A percentile compares a stretch with the other conserved stretches of the same genome.
These are phyloP conservation scores for Venturia canescens DNA, from an alignment of 1,140 invertebrate species.

Conservation along the genomic window DNA sequence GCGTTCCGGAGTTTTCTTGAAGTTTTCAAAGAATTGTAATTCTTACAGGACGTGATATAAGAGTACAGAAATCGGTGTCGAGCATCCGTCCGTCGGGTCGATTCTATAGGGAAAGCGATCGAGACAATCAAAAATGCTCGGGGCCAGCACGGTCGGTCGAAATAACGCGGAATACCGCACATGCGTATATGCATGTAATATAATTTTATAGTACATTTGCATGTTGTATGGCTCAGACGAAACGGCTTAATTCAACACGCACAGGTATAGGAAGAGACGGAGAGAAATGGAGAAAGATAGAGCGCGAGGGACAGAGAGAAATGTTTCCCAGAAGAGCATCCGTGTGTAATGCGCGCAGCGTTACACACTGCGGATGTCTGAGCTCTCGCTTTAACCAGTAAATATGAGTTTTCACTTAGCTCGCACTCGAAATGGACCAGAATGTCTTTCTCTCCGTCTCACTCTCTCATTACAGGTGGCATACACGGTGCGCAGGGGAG, in stretches of 20 bases:
- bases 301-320: neutral
- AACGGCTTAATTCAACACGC: slow-evolving; percentile 38
- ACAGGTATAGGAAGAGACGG: slow-evolving; percentile 25
- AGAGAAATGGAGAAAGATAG: slow-evolving; percentile 5
- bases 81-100: too few species aligned
- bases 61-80: too few species aligned
- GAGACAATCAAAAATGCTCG: too few species aligned
- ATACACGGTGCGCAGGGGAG: neutral
- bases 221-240: neutral
- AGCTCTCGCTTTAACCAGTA: slow-evolving; percentile 49
- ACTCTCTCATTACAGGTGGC: neutral
- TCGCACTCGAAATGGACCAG: slow-evolving; percentile 24
- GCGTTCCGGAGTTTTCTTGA: too few species aligned
- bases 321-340: slow-evolving; percentile 26
- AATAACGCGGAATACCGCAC: too few species aligned
- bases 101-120: too few species aligned
- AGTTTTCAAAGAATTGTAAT: too few species aligned
- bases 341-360: slow-evolving; percentile 39
- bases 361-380: slow-evolving; percentile 47
- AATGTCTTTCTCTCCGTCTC: slow-evolving; percentile 1
- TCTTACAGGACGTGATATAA: too few species aligned
- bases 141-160: too few species aligned
- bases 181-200: neutral
- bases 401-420: slow-evolving; percentile 53
- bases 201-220: neutral